These are phyloP conservation scores for Nesometra sesokonis DNA, from an alignment of 35 echinoderm and acorn worm species.

Conservation along the genomic window DNA sequence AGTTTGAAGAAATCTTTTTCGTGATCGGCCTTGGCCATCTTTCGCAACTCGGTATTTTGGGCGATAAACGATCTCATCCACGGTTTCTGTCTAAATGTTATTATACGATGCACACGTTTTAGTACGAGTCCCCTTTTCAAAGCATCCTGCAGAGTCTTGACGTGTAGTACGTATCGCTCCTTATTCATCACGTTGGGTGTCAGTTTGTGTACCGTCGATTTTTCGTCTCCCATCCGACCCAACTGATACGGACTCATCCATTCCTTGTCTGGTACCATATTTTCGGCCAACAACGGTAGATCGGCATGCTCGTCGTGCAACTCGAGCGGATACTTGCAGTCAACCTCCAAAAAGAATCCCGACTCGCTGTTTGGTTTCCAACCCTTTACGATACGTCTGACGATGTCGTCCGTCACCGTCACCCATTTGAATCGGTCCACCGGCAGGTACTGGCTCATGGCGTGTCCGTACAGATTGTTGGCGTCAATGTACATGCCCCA, in stretches of 20 bases:
- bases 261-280: background rate
- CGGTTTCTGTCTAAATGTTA: no score
- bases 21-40: background rate
- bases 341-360: no score
- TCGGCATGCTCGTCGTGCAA: no score
- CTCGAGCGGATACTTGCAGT: no score
- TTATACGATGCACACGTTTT: background rate
- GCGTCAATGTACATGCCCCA: no score
- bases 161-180: background rate
- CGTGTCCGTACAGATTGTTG: no score
- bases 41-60: conserved; percentile 6
- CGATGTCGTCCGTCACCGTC: no score
- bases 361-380: no score
- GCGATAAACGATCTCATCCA: background rate
- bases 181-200: background rate
- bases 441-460: no score
- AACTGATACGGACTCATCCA: background rate
- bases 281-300: background rate
- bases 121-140: background rate
- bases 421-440: no score
- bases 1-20: no score
- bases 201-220: background rate
- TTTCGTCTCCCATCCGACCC: background rate
- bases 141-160: background rate
- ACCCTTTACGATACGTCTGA: no score